Evolutionary conservation across 2,888 invertebrate genomes (phyloP), one percentile per base, ranked within the genome.

Genomic region (Lydus trimaculatus): DNA sequence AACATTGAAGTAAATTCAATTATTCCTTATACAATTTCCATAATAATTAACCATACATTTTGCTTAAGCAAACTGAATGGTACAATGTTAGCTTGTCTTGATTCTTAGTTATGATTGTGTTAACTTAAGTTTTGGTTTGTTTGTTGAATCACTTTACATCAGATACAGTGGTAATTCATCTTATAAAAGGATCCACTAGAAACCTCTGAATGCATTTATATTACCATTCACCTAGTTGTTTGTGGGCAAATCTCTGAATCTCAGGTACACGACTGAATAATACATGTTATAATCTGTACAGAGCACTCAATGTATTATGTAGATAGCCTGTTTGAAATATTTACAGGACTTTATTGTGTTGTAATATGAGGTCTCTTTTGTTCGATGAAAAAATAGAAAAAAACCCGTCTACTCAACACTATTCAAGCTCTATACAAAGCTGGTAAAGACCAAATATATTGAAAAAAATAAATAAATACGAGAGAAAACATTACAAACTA

Each of bases 241-340:
- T 75, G 75, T 68, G 72, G 72, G 61, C 67, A 70, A 69, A 72
- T 72, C 71, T 71, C 56, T 65, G 66, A 67, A 70, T 72, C 69
- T 72, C 69, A 67, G 62, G 67, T 69, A 68, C 65, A 64, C 67
- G 73, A 72, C 73, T 79, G 78, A 78, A 79, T 78, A 77, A 79
- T 77, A 76, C 79, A 79, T 79, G 74, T 72, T 76, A 78, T 78
- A 79, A 77, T 79, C 79, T 75, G 72, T 72, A 72, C 71, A 72
- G 74, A 76, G 75, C 73, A 76, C 70, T 71, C 70, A 63, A 70
- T 78, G 76, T 75, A 78, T 78, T 78, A 79, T 78, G 76, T 73
- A 77, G 74, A 28, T 75, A 75, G 69, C 69, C 69, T 67, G 66
- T 66, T 70, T 76, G 73, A 75, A 76, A 77, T 73, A 76, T 77